A percentile compares a stretch with the other conserved stretches of the same genome.
phyloP scores from a whole-genome alignment of 2,113 vertebrate genomes.

The Gnathonemus echidnorhynchus region DNA sequence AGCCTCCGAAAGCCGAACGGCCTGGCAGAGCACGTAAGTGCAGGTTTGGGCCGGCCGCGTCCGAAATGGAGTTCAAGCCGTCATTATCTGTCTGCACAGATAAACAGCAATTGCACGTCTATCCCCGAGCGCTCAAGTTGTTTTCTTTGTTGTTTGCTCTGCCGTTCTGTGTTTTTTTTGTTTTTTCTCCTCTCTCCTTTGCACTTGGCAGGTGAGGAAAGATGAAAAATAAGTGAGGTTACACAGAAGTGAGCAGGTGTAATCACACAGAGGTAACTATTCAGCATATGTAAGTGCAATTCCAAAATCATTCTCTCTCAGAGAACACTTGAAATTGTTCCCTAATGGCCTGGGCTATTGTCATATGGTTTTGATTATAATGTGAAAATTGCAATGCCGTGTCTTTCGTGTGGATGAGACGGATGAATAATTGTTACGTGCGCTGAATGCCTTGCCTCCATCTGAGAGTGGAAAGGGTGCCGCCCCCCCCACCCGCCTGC shows the following conservation, averaged over 20 bases:
- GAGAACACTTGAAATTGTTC: conserved; percentile 83
- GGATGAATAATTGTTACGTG: conserved; percentile 83
- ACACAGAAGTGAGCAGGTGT: conserved; percentile 71
- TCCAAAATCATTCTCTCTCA: conserved; percentile 84
- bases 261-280: conserved; percentile 72
- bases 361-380: conserved; percentile 88
- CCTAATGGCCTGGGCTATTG: conserved; percentile 81
- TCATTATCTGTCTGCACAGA: conserved; percentile 44
- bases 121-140: conserved; percentile 37
- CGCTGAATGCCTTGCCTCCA: conserved; percentile 60
- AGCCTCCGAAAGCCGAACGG: neutral
- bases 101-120: conserved; percentile 45
- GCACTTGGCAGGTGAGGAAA: conserved; percentile 42
- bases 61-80: conserved; percentile 40
- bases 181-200: neutral
- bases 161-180: neutral
- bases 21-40: conserved; percentile 29
- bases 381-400: conserved; percentile 79
- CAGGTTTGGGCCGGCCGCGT: conserved; percentile 31
- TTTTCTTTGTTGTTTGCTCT: conserved; percentile 34
- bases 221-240: conserved; percentile 43
- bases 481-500: neutral
- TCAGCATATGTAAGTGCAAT: conserved; percentile 84
- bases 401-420: conserved; percentile 76
- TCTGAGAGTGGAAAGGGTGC: conserved; percentile 52